Conservation (phyloP, 2,888 invertebrate genomes). For the Meandrusa payeni region DNA sequence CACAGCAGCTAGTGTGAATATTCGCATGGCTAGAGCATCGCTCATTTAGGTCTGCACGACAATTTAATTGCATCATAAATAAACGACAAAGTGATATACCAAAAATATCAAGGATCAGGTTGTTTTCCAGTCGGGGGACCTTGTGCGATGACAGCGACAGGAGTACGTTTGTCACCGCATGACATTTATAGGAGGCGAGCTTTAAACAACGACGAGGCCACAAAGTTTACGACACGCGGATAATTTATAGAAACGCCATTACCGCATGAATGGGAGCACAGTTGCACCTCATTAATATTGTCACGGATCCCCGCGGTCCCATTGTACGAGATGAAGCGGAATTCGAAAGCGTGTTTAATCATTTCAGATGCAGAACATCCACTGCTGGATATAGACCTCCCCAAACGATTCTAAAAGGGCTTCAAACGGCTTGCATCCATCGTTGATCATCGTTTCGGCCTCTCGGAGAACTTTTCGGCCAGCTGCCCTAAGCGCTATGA, state of each 20-base stretch:
- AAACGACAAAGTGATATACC: too few species aligned
- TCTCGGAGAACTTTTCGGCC: too few species aligned
- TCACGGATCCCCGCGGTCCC: constrained; percentile 16
- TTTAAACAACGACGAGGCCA: constrained; percentile 13
- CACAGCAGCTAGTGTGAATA: too few species aligned
- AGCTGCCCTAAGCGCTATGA: too few species aligned
- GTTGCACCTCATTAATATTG: constrained; percentile 41
- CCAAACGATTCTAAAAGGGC: too few species aligned
- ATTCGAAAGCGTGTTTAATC: background rate
- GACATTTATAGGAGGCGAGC: constrained; percentile 14
- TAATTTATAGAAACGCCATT: constrained; percentile 27
- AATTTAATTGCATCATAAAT: too few species aligned
- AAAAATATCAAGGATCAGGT: background rate
- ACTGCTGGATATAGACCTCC: too few species aligned
- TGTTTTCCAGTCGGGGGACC: background rate
- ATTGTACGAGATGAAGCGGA: constrained; percentile 8
- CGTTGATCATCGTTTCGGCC: too few species aligned
- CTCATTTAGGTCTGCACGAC: too few species aligned
- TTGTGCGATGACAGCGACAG: constrained; percentile 2
- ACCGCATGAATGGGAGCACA: constrained; percentile 43
- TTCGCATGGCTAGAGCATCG: too few species aligned
- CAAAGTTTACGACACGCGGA: constrained; percentile 24
- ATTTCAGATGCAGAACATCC: too few species aligned
- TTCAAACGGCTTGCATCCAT: too few species aligned
- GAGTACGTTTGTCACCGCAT: constrained; percentile 3